Evolutionary conservation across 1,140 invertebrate genomes (phyloP).

Genomic region (Plectus sambesii): DNA sequence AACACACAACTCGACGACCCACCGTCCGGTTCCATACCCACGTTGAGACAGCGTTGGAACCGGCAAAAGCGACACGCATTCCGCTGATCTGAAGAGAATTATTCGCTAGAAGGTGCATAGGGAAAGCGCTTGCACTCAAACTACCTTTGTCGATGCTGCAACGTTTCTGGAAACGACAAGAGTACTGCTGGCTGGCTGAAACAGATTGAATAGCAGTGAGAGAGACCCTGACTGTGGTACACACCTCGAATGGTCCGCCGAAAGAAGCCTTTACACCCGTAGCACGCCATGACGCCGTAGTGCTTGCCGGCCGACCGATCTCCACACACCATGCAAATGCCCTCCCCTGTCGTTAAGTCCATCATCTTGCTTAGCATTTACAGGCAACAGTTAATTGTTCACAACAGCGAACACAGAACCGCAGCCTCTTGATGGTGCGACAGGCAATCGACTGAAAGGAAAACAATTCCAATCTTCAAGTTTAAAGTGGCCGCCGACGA

Average conservation of each 20-base stretch:
- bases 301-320: conserved; percentile 52
- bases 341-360: no score
- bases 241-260: conserved; percentile 42
- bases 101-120: no score
- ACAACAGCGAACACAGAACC: no score
- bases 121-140: not conserved
- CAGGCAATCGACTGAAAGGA: no score
- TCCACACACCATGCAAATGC: conserved; percentile 50
- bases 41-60: conserved; percentile 39
- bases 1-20: conserved; percentile 12
- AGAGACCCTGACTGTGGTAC: no score
- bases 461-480: no score
- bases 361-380: no score
- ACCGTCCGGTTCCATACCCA: conserved; percentile 43
- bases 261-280: conserved; percentile 49
- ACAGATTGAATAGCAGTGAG: no score
- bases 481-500: no score
- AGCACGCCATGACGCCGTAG: conserved; percentile 52
- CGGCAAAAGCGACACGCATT: conserved; percentile 42
- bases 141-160: conserved; percentile 40
- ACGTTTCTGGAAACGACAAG: conserved; percentile 35
- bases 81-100: conserved; percentile 31
- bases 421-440: no score
- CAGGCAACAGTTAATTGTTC: no score
- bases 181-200: conserved; percentile 35